A percentile compares a stretch with the other conserved stretches of the same genome.
These are phyloP conservation scores for Pachyramphus minor DNA, from an alignment of 2,113 vertebrate species.

Conservation along the genomic window DNA sequence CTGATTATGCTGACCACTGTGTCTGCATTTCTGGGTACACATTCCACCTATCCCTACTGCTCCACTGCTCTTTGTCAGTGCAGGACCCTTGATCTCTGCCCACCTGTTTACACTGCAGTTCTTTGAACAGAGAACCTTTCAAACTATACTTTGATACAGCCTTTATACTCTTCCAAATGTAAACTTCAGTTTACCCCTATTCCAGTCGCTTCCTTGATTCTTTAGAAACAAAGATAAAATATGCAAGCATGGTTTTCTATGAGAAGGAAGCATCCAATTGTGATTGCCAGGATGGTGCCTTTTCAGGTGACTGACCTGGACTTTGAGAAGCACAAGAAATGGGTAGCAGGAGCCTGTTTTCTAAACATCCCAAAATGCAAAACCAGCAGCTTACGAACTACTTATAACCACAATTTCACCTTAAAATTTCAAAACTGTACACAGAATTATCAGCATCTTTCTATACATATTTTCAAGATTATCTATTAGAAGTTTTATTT, in stretches of 20 bases:
- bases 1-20: background rate
- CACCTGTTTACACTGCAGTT: background rate
- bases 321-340: background rate
- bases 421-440: background rate
- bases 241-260: accelerated
- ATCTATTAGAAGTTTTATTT: background rate
- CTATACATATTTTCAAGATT: background rate
- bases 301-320: background rate
- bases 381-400: background rate
- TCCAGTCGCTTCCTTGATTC: background rate
- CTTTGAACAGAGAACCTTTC: background rate
- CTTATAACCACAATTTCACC: background rate
- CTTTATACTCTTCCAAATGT: background rate
- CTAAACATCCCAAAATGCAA: background rate
- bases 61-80: background rate
- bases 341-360: background rate
- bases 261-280: background rate
- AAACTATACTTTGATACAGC: background rate
- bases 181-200: background rate
- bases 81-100: background rate
- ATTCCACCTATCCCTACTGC: background rate
- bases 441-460: background rate
- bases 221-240: background rate
- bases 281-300: background rate
- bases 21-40: background rate